phyloP scores from a whole-genome alignment of 2,113 vertebrate species.

The Pavo muticus region DNA sequence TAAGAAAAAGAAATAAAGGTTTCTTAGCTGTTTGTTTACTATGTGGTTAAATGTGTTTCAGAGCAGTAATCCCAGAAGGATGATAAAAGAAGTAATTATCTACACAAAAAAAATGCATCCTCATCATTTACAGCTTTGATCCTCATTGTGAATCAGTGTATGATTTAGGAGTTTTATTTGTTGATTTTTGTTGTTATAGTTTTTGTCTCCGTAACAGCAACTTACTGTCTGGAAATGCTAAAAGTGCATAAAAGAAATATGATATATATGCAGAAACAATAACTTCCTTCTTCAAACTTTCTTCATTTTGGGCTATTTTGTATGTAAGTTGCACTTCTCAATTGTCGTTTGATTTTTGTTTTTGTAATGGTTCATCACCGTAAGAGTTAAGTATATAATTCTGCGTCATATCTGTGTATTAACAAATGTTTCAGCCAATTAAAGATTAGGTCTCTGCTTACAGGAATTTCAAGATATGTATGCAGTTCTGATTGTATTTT shows the following conservation, averaged over 20 bases:
- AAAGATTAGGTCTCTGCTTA: neutral
- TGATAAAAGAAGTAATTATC: slow-evolving; percentile 6
- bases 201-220: slow-evolving; percentile 35
- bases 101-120: neutral
- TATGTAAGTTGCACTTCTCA: neutral
- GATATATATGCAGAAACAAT: slow-evolving; percentile 28
- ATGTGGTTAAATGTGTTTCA: neutral
- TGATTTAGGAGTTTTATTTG: neutral
- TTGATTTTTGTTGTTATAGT: neutral
- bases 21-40: neutral
- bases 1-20: neutral
- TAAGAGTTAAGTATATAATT: neutral
- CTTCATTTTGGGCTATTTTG: neutral
- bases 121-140: slow-evolving; percentile 64
- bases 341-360: neutral
- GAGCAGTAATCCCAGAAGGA: neutral
- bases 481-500: neutral
- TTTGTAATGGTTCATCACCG: slow-evolving; percentile 6
- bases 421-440: neutral
- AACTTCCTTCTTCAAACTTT: neutral
- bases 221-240: slow-evolving; percentile 70
- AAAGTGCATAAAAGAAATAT: slow-evolving; percentile 14
- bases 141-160: neutral
- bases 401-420: neutral
- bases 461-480: neutral